phyloP scores from a whole-genome alignment of 2,888 invertebrate species.

The Eueremaeus valkanovi region DNA sequence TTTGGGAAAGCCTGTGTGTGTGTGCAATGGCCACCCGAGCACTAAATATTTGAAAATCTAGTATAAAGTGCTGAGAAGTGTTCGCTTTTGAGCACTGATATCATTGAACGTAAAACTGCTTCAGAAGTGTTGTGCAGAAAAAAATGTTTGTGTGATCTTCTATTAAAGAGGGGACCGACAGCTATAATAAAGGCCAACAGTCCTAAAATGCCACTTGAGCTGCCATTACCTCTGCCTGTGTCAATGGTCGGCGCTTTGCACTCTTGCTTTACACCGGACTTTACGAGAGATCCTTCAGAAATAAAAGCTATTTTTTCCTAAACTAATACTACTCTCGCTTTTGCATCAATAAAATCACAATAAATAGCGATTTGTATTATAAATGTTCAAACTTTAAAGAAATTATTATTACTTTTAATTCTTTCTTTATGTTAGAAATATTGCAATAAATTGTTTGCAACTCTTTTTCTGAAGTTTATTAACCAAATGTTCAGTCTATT shows the following conservation, averaged over 20 bases:
- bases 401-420: too few relatives aligned
- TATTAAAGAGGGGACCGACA: neutral
- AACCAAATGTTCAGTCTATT: too few relatives aligned
- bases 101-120: neutral
- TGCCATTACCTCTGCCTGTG: neutral
- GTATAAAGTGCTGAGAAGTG: too few relatives aligned
- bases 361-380: too few relatives aligned
- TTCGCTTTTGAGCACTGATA: neutral
- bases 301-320: neutral
- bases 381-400: too few relatives aligned
- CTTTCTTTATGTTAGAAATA: too few relatives aligned
- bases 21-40: neutral
- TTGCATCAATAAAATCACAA: too few relatives aligned
- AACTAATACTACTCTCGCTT: neutral
- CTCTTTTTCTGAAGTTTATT: too few relatives aligned
- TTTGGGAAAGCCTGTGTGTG: neutral
- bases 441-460: too few relatives aligned
- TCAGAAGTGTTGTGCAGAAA: neutral
- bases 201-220: neutral
- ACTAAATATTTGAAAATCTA: neutral
- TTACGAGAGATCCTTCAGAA: neutral
- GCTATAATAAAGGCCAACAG: neutral
- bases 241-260: neutral
- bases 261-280: neutral
- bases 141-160: conserved; percentile 12